Evolutionary conservation across 2,888 invertebrate genomes (phyloP).

Genomic region (Rutpela maculata): DNA sequence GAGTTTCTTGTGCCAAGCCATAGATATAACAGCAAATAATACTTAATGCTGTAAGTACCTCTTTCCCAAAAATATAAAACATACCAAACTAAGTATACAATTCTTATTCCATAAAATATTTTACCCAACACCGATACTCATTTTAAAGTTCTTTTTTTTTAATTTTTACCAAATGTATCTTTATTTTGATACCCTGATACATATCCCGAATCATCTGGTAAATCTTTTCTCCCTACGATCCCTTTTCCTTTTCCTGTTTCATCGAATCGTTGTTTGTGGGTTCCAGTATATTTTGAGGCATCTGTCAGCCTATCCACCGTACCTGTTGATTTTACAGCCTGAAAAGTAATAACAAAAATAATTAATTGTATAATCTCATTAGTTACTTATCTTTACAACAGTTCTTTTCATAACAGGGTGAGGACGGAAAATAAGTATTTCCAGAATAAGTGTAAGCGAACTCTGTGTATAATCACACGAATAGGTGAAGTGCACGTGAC

Average conservation of each 20-base stretch:
- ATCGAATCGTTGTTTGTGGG: conserved; percentile 91
- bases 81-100: no score
- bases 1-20: no score
- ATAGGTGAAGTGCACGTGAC: no score
- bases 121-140: conserved; percentile 9
- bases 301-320: conserved; percentile 88
- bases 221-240: conserved; percentile 87
- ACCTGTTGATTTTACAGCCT: conserved; percentile 70
- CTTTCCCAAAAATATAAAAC: no score
- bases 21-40: no score
- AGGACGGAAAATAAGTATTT: no score
- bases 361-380: no score
- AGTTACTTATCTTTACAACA: no score
- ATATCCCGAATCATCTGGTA: conserved; percentile 81
- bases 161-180: conserved; percentile 81
- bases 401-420: no score
- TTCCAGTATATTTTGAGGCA: conserved; percentile 91
- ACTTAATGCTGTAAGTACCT: no score
- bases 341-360: conserved; percentile 56
- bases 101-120: neutral
- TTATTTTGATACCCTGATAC: conserved; percentile 91
- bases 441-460: no score
- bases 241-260: conserved; percentile 90
- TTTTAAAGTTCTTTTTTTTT: neutral
- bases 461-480: no score